Evolutionary conservation across 2,888 invertebrate species (phyloP).

Genomic region (Dusona sp.): DNA sequence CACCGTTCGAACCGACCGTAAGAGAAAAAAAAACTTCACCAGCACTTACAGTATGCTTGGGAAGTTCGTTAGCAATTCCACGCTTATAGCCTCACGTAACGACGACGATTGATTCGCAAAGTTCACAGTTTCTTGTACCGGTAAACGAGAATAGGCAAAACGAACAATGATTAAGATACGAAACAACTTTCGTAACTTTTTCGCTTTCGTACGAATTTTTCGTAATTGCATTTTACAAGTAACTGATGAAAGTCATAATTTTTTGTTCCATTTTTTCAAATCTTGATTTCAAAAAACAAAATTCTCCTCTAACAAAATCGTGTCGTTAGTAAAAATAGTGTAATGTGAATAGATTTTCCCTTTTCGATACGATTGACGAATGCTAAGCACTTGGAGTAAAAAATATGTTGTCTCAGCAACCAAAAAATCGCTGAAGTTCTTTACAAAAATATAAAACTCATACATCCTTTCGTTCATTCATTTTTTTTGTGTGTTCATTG

Average conservation of each 20-base stretch:
- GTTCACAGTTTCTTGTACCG: constrained; percentile 38
- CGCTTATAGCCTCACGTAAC: constrained; percentile 27
- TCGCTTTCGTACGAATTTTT: neutral
- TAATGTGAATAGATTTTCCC: too few relatives aligned
- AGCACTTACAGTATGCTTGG: constrained; percentile 27
- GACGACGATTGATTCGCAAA: constrained; percentile 50
- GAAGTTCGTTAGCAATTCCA: constrained; percentile 45
- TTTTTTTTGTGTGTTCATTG: too few relatives aligned
- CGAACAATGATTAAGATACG: neutral
- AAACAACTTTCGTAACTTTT: constrained; percentile 3
- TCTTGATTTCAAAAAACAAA: neutral
- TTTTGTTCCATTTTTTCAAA: neutral
- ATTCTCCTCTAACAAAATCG: neutral
- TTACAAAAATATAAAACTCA: too few relatives aligned
- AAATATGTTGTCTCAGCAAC: too few relatives aligned
- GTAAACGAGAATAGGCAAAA: constrained; percentile 1
- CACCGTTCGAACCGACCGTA: neutral
- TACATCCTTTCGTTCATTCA: too few relatives aligned
- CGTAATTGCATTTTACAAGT: neutral
- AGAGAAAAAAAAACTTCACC: constrained; percentile 13
- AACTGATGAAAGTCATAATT: neutral
- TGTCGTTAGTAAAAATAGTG: neutral
- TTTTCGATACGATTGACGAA: too few relatives aligned
- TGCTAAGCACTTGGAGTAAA: too few relatives aligned
- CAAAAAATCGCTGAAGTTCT: too few relatives aligned